These are phyloP conservation scores for pig (Sus scrofa) DNA, from an alignment of 2,113 vertebrate genomes.

Conservation along the genomic window T2T-Sscrofa CM000830.6:10550001-10550500, in stretches of 20 bases:
- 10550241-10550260: slow-evolving; percentile 19
- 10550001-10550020: background rate
- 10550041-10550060: slow-evolving; percentile 2
- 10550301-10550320: background rate
- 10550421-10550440: slow-evolving; percentile 33
- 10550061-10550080: background rate
- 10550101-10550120: background rate
- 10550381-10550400: background rate
- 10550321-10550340: slow-evolving; percentile 29
- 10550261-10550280: slow-evolving; percentile 52
- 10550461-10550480: slow-evolving; percentile 55
- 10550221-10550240: slow-evolving; percentile 21
- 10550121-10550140: slow-evolving; percentile 31
- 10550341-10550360: background rate
- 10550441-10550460: slow-evolving; percentile 38
- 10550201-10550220: slow-evolving; percentile 5
- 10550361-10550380: slow-evolving; percentile 6
- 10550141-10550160: background rate
- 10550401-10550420: slow-evolving; percentile 33
- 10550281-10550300: background rate
- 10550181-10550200: background rate
- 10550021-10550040: background rate
- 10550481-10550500: background rate
- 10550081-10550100: background rate
- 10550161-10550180: background rate